A percentile compares a stretch with the other conserved stretches of the same genome.
phyloP scores from a whole-genome alignment of 2,888 invertebrate genomes.

The Rhorus exstirpatorius region DNA sequence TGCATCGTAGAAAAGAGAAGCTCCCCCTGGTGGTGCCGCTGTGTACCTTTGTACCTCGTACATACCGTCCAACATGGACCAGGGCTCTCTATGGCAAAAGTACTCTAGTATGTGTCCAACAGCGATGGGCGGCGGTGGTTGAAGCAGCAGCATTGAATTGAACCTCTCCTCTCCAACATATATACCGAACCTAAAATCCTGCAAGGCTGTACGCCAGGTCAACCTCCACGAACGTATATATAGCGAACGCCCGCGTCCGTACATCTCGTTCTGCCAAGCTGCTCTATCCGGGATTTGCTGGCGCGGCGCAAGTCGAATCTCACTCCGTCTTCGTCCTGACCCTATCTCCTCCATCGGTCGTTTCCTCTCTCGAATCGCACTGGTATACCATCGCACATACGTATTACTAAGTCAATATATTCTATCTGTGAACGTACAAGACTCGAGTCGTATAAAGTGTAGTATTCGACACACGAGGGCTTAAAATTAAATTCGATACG shows the following conservation, averaged over 20 bases:
- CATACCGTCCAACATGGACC: too few species aligned
- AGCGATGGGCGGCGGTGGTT: not conserved
- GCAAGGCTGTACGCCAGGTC: slow-evolving; percentile 28
- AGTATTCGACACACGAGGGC: too few species aligned
- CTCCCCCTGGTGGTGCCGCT: too few species aligned
- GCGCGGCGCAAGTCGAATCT: slow-evolving; percentile 70
- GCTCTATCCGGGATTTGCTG: slow-evolving; percentile 73
- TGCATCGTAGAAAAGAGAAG: too few species aligned
- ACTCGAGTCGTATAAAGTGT: too few species aligned
- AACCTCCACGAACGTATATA: slow-evolving; percentile 24
- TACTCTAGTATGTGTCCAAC: slow-evolving; percentile 9
- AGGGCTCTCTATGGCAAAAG: too few species aligned
- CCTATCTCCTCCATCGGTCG: slow-evolving; percentile 69
- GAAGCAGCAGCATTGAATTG: slow-evolving; percentile 25
- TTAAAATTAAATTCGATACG: too few species aligned
- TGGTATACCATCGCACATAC: not conserved
- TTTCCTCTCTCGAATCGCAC: slow-evolving; percentile 60
- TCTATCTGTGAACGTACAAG: slow-evolving; percentile 1
- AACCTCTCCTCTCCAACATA: slow-evolving; percentile 15
- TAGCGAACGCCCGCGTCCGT: slow-evolving; percentile 59
- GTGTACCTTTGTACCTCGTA: too few species aligned
- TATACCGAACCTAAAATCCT: slow-evolving; percentile 35
- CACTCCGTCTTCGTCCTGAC: slow-evolving; percentile 69
- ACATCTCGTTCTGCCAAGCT: slow-evolving; percentile 72
- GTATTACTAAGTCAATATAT: slow-evolving; percentile 22